A percentile compares a stretch with the other conserved stretches of the same genome.
Evolutionary conservation across 2,113 vertebrate genomes (phyloP).

Genomic region (Phainopepla nitens): DNA sequence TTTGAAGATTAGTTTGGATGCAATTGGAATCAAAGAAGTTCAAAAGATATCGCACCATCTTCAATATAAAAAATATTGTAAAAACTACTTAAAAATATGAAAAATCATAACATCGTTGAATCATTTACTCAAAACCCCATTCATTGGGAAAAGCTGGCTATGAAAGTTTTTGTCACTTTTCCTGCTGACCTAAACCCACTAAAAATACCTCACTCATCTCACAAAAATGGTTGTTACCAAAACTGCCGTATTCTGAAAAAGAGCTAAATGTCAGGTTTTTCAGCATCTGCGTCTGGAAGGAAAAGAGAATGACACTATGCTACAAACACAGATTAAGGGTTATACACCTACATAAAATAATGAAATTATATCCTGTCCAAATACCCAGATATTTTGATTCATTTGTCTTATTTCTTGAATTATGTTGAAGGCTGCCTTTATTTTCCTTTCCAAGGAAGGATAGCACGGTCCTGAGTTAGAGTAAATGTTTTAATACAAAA

Average conservation of each 20-base stretch:
- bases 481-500: not conserved
- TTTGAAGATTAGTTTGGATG: not conserved
- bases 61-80: not conserved
- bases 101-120: not conserved
- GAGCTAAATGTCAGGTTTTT: not conserved
- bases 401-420: not conserved
- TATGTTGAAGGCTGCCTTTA: not conserved
- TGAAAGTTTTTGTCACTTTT: not conserved
- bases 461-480: not conserved
- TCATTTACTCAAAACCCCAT: not conserved
- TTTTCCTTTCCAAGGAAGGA: not conserved
- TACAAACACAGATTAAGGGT: not conserved
- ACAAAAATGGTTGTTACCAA: not conserved
- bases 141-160: not conserved
- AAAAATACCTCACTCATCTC: not conserved
- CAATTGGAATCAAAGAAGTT: not conserved
- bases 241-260: not conserved
- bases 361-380: not conserved
- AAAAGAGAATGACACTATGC: not conserved
- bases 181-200: not conserved
- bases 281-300: not conserved
- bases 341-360: not conserved
- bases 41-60: not conserved
- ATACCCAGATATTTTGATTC: not conserved
- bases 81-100: not conserved